Evolutionary conservation across 2,113 vertebrate genomes (phyloP), one percentile per base, ranked within the genome.

Genomic region (Austrofundulus limnaeus): DNA sequence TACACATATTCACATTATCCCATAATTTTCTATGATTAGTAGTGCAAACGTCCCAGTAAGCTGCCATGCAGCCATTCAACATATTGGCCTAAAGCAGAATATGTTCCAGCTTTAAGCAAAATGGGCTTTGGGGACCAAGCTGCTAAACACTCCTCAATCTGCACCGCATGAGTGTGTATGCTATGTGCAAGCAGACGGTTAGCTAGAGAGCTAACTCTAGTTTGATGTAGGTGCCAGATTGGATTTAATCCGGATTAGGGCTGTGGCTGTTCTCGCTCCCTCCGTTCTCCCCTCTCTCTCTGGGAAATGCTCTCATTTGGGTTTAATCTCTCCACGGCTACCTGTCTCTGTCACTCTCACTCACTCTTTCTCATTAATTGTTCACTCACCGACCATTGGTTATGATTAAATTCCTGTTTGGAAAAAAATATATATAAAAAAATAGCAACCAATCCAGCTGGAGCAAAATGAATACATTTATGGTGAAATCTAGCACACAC

Each of bases 161-260:
- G 77, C 68, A 81, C 75, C 42, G 49, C 39, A 15, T 75, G 54
- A 70, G 68, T 51, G 68, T 77, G 67, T 70, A 54, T 63, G 45
- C 77, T 72, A 80, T 80, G 79, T 77, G 67, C 20, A 61, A 81
- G 80, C 80, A 86, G 82, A 84, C 78, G 77, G 79, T 87, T 87
- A 87, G 83, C 82, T 85, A 81, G 82, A 87, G 85, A 84, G 87
- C 85, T 88, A 87, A 89, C 84, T 75, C 73, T 78, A 89, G 91
- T 91, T 91, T 92, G 91, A 92, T 92, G 90, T 90, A 86, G 86
- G 89, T 92, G 90, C 92, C 92, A 92, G 92, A 92, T 92, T 92
- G 92, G 89, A 90, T 92, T 92, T 92, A 92, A 93, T 92, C 91
- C 90, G 91, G 92, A 92, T 93, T 93, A 92, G 86, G 76, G 58